Conservation (phyloP, 2,888 invertebrate genomes). For the Eumerus sabulonum region DNA sequence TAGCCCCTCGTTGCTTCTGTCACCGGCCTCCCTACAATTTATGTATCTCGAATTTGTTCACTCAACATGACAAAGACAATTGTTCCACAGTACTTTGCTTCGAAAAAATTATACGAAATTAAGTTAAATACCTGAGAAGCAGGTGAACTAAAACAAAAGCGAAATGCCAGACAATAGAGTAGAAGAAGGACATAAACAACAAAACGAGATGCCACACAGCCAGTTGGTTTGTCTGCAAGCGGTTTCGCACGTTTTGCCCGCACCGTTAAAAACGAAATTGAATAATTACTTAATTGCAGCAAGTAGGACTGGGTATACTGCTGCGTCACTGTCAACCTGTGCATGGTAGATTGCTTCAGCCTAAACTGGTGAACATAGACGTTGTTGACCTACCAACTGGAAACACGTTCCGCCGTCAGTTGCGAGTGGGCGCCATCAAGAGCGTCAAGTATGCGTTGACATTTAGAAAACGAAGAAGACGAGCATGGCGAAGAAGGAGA, state of each 20-base stretch:
- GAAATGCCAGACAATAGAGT: neutral
- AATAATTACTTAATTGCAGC: conserved; percentile 63
- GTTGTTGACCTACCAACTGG: too few species aligned
- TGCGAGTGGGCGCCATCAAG: conserved; percentile 15
- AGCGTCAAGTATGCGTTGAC: conserved; percentile 23
- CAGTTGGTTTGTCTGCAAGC: conserved; percentile 23
- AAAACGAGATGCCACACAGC: conserved; percentile 24
- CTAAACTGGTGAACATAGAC: too few species aligned
- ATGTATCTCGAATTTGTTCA: too few species aligned
- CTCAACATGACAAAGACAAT: too few species aligned
- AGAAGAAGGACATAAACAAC: conserved; percentile 1
- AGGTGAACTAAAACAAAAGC: conserved; percentile 26
- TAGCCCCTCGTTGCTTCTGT: conserved; percentile 51
- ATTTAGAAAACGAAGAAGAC: conserved; percentile 7
- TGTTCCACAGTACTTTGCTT: too few species aligned
- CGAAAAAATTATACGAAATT: conserved; percentile 55
- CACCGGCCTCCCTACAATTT: conserved; percentile 6
- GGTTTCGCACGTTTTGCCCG: conserved; percentile 63
- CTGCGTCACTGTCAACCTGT: too few species aligned
- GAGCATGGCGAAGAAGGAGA: too few species aligned
- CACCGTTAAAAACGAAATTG: conserved; percentile 57
- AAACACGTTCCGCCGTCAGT: neutral
- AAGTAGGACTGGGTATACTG: conserved; percentile 25
- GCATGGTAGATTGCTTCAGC: too few species aligned
- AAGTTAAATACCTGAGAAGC: conserved; percentile 44